Base-by-base conservation (phyloP, 2,888 invertebrate genomes). In the Chrysopilus asiliformis region DNA sequence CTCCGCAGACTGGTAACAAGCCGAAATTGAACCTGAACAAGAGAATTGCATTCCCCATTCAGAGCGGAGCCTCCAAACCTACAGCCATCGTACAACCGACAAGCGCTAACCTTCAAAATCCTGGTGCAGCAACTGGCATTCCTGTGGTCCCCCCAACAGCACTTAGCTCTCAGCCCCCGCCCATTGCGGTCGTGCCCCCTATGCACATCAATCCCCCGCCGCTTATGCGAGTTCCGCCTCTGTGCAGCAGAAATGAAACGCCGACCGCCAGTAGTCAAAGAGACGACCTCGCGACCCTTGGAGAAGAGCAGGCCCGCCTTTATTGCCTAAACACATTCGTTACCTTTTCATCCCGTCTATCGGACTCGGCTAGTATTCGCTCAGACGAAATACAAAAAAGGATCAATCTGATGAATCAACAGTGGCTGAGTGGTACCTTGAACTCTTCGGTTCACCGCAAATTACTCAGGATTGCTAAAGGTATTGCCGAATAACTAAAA, bases 11-110 rank as follows among this genome's bases (percentile, higher is more conserved):
- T 2, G 47, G 41, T 34, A 52, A 53, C 9, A 55, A 57, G 22
- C 49, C 55, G n/a, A 58, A 57, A 28, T 47, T 58, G 3, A 59
- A 55, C 46, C 46, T 58, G 8, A 57, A 60, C 32, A 60, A 60
- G 41, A 52, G 60, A 31, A 53, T 61, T 12, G 55, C 60, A 28
- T 55, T 59, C 39, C 60, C 60, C 3, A 39, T 60, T 35, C 53
- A 57, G 39, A 47, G 46, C 5, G 39, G 34, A 15, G 31, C 41
- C 6, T 30, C 44, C n/a, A 54, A 54, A 32, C 54, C 54, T 6
- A 54, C 50, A n/a, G 54, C 54, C 24, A 50, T 53, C 2, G 52
- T 54, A 16, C 49, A 49, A 26, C 53, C 54, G 10, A 52, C 50
- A 45, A 50, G 48, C 36, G 38, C 44, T 10, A 42, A 42, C 26